Percentiles rank a stretch among this genome's conserved stretches.
These are phyloP conservation scores for Hydractinia symbiolongicarpus DNA, from an alignment of 30 jellyfish, hydroid and myxozoan genomes.

Conservation along the genomic window DNA sequence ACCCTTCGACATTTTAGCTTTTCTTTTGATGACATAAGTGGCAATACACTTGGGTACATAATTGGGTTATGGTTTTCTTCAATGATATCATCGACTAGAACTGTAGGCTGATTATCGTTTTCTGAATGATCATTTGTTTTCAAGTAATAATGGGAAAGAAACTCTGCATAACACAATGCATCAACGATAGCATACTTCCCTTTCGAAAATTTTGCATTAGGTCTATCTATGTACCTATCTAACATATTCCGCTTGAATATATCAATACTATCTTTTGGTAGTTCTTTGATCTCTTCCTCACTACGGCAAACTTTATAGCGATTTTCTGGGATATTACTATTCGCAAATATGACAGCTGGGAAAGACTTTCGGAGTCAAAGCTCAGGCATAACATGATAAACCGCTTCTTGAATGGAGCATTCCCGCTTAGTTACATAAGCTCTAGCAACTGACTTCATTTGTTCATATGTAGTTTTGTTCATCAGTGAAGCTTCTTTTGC, in stretches of 20 bases:
- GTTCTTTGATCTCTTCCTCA: conserved; percentile 3
- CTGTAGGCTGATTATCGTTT: background rate
- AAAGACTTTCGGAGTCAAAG: background rate
- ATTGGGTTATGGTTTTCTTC: background rate
- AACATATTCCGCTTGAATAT: background rate
- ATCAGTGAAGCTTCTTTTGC: background rate
- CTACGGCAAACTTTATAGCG: conserved; percentile 1
- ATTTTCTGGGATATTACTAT: conserved; percentile 14
- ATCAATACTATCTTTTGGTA: background rate
- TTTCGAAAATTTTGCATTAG: background rate
- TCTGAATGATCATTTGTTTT: background rate
- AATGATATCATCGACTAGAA: background rate
- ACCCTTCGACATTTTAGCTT: background rate
- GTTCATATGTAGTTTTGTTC: background rate
- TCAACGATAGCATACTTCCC: conserved; percentile 4
- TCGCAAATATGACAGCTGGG: background rate
- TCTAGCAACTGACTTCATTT: conserved; percentile 2
- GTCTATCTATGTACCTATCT: conserved; percentile 5
- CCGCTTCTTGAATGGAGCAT: background rate
- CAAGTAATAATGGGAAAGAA: background rate
- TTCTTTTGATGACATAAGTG: background rate
- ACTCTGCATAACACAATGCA: conserved; percentile 11
- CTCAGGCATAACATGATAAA: background rate
- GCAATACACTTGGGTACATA: background rate
- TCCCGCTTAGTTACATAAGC: background rate